Evolutionary conservation across 2,113 vertebrate species (phyloP).

Genomic region (Epinephelus fuscoguttatus): DNA sequence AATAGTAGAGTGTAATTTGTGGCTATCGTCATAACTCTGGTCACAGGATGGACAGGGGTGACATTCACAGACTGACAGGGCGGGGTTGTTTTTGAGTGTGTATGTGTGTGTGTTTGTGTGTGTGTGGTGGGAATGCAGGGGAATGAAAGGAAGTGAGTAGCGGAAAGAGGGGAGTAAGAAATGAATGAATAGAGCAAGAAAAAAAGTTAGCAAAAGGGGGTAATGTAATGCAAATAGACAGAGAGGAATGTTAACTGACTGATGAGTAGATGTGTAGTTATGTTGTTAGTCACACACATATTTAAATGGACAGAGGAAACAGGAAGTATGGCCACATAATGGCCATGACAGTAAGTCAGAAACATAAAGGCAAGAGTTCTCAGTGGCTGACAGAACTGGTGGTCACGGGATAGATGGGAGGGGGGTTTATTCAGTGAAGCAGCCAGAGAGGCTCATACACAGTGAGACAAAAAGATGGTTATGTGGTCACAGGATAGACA

Average conservation of each 20-base stretch:
- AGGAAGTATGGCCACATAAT: constrained; percentile 53
- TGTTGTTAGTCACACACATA: constrained; percentile 26
- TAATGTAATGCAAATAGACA: constrained; percentile 21
- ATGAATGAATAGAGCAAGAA: not conserved
- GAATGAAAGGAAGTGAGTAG: constrained; percentile 16
- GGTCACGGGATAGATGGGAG: constrained; percentile 15
- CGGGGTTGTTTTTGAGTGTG: constrained; percentile 19
- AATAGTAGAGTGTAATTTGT: constrained; percentile 58
- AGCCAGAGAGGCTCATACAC: not conserved
- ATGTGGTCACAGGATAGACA: constrained; percentile 33
- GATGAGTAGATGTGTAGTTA: constrained; percentile 1
- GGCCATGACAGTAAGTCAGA: not conserved
- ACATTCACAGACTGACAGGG: constrained; percentile 63
- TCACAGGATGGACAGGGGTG: constrained; percentile 66
- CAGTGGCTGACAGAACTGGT: not conserved
- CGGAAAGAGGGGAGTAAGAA: constrained; percentile 6
- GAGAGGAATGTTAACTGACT: constrained; percentile 49
- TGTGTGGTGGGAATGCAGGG: constrained; percentile 4
- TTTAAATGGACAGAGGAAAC: constrained; percentile 34
- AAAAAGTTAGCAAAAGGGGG: not conserved
- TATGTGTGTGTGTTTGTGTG: constrained; percentile 1
- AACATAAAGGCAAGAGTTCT: constrained; percentile 1
- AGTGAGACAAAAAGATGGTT: constrained; percentile 8
- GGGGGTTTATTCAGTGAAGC: not conserved
- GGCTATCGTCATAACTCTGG: constrained; percentile 62